Evolutionary conservation across 2,797 vertebrate genomes (phyloP).

Genomic region (Pantherophis vulpinus): DNA sequence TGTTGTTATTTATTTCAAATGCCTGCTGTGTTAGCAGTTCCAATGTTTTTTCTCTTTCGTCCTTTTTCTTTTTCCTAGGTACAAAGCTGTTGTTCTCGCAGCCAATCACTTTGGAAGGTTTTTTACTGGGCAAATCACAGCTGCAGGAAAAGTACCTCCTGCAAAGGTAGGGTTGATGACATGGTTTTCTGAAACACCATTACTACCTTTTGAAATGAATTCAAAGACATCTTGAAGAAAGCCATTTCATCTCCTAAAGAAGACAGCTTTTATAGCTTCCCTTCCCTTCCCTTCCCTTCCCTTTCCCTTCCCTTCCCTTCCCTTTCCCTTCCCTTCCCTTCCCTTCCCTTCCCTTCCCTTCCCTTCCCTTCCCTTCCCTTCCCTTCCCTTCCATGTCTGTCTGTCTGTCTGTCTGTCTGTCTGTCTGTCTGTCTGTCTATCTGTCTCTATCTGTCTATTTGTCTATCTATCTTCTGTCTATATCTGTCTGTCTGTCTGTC

Average conservation of each 20-base stretch:
- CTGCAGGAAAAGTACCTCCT: conserved; percentile 74
- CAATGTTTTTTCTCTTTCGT: too few species aligned
- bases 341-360: background rate
- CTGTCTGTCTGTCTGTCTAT: too few species aligned
- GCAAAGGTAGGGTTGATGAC: conserved; percentile 66
- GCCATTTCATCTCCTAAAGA: background rate
- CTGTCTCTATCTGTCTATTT: too few species aligned
- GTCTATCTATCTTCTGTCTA: too few species aligned
- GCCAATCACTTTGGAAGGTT: conserved; percentile 63
- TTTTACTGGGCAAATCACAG: conserved; percentile 71
- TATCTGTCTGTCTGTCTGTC: too few species aligned
- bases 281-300: background rate
- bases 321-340: background rate
- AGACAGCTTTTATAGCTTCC: background rate
- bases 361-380: too few species aligned
- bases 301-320: background rate
- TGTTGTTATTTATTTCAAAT: conserved; percentile 8
- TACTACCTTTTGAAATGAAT: background rate
- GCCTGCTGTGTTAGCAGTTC: background rate
- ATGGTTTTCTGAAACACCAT: background rate
- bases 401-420: too few species aligned
- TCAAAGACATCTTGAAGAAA: background rate
- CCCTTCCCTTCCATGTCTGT: background rate
- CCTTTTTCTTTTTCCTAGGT: background rate
- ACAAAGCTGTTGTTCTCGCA: conserved; percentile 70